Percentiles rank a stretch among this genome's conserved stretches.
phyloP scores from a whole-genome alignment of 2,113 vertebrate genomes.

The Arizona elegans region DNA sequence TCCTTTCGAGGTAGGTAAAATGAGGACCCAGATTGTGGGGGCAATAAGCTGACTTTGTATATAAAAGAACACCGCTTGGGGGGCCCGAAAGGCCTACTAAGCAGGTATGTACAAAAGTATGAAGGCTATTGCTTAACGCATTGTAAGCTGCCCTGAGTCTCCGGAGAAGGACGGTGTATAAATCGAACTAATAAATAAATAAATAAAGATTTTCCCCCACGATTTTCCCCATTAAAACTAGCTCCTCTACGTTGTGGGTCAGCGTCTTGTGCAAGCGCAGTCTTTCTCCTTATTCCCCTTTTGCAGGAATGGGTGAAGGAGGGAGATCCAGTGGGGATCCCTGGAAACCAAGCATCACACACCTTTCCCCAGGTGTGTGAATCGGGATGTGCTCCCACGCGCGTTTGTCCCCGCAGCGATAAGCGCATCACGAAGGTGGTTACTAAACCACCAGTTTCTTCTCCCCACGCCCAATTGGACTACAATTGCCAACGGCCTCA shows the following conservation, averaged over 20 bases:
- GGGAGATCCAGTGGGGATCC: not conserved
- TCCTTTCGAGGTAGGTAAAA: too few relatives aligned
- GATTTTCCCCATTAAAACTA: not conserved
- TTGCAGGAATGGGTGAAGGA: not conserved
- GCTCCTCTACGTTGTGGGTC: not conserved
- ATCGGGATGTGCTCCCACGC: not conserved
- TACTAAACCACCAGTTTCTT: not conserved
- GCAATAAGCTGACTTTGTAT: too few relatives aligned
- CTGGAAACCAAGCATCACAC: not conserved
- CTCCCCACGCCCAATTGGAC: not conserved
- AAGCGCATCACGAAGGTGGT: not conserved
- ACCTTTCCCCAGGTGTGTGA: not conserved
- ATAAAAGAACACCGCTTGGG: too few relatives aligned
- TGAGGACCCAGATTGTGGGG: too few relatives aligned
- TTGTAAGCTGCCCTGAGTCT: too few relatives aligned
- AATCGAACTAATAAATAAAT: too few relatives aligned
- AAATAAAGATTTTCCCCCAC: not conserved
- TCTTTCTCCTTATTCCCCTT: not conserved
- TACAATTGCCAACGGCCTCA: not conserved
- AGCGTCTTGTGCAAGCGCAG: not conserved
- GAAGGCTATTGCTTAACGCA: too few relatives aligned
- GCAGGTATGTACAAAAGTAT: too few relatives aligned
- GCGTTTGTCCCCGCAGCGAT: not conserved
- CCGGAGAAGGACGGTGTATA: too few relatives aligned
- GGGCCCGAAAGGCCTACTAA: too few relatives aligned